These are phyloP conservation scores for Hippocampus comes DNA, from an alignment of 2,113 vertebrate genomes.

Conservation along the genomic window DNA sequence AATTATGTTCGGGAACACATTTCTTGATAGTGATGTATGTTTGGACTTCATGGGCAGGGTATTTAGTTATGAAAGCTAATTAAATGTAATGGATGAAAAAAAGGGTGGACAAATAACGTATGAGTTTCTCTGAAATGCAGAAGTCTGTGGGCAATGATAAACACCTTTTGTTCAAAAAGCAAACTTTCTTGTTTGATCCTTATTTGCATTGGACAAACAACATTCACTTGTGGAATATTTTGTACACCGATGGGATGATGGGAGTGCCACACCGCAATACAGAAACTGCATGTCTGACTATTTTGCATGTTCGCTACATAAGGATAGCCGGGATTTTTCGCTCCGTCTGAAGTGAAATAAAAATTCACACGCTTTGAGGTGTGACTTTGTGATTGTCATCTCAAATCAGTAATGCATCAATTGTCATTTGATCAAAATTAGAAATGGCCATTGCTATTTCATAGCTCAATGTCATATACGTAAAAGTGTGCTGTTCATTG, in stretches of 20 bases:
- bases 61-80: conserved; percentile 2
- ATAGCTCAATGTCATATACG: neutral
- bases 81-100: neutral
- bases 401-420: neutral
- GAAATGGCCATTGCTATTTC: neutral
- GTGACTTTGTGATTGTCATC: neutral
- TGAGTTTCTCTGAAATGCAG: neutral
- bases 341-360: neutral
- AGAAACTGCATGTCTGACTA: neutral
- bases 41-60: neutral
- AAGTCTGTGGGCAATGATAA: neutral
- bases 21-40: neutral
- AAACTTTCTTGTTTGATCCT: neutral
- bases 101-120: neutral
- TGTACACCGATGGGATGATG: neutral
- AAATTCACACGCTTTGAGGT: no score
- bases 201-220: neutral
- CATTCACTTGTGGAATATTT: no score
- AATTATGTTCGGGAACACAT: neutral
- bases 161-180: neutral
- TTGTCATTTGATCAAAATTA: neutral
- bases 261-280: neutral
- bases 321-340: no score
- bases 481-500: conserved; percentile 18
- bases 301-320: no score